Base-by-base conservation (phyloP, 1,140 invertebrate genomes). In the Pissodes strobi region DNA sequence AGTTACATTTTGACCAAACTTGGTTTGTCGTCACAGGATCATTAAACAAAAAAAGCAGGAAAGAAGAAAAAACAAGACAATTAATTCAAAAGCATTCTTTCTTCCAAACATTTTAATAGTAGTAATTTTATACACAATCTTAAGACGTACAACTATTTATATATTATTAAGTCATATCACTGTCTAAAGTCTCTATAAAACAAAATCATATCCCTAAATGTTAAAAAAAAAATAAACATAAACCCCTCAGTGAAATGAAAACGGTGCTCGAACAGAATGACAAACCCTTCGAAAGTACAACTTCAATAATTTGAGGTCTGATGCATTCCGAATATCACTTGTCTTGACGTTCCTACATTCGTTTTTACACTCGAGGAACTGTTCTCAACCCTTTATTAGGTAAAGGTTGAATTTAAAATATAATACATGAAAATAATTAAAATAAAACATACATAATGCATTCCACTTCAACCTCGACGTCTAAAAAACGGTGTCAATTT, bases 111-210 rank as follows among this genome's bases (percentile, higher is more conserved):
- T 59, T 59, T 59, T 59, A 59, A 59, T 59, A 59, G 43, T 59
- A 59, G 43, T 59, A 59, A 59, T 59, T 59, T 59, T 59, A 59
- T 59, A 59, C 57, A 59, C 57, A 59, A 48, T 48, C 57, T 59
- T 59, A 48, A 38, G 57, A 59, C 57, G 45, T 59, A 59, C 39
- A 49, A 56, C 52, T 49, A 59, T 48, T 49, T 51, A 61, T 61
- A 61, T 38, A 61, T 61, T 49, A 49, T 61, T 61, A 61, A 61
- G 58, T 61, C 58, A 61, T 61, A 61, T 61, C 58, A 61, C 58
- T 61, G 58, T 49, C 58, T 61, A 61, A 59, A 59, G 58, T 61
- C 58, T 61, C 58, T 61, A 51, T 45, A 61, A 61, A 61, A 49
- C 45, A 51, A 61, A 60, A 51, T 39, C 34, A 34, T 51, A 51